A percentile compares a stretch with the other conserved stretches of the same genome.
Conservation (phyloP, 1,140 invertebrate genomes). For the Bombus confusus region DNA sequence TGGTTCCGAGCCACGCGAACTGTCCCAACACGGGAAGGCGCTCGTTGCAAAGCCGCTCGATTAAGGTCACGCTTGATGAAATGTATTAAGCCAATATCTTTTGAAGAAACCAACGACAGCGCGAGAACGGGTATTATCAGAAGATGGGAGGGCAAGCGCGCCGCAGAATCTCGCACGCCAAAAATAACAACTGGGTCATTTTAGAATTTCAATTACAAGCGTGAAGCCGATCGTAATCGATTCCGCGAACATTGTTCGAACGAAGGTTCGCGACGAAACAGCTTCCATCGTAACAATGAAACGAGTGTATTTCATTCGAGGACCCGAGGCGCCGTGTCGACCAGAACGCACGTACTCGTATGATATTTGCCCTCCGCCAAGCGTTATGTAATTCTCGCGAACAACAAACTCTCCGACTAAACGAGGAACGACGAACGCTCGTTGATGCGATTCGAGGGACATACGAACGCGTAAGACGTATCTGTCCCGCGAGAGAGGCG, state of each 20-base stretch:
- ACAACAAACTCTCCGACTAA: conserved; percentile 10
- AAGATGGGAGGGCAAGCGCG: not conserved
- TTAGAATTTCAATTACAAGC: not conserved
- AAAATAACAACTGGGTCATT: conserved; percentile 21
- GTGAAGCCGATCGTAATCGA: not conserved
- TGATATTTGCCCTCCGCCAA: not conserved
- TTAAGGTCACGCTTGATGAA: conserved; percentile 51
- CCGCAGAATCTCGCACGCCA: not conserved
- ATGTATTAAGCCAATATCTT: conserved; percentile 57
- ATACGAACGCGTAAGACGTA: not conserved
- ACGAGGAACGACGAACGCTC: not conserved
- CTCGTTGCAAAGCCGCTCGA: conserved; percentile 46
- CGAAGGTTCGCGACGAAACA: not conserved
- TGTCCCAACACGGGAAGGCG: conserved; percentile 37
- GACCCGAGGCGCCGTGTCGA: fast-evolving
- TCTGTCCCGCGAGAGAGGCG: not conserved
- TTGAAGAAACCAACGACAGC: conserved; percentile 36
- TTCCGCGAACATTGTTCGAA: not conserved
- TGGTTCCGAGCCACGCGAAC: not conserved
- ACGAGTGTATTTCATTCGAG: not conserved
- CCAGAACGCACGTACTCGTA: not conserved
- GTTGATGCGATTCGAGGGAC: not conserved
- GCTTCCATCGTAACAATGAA: not conserved
- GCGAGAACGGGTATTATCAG: conserved; percentile 13
- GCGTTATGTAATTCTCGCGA: conserved; percentile 28